A percentile compares a stretch with the other conserved stretches of the same genome.
These are phyloP conservation scores for Drosophila asahinai DNA, from an alignment of 1,140 invertebrate species.

Conservation along the genomic window DNA sequence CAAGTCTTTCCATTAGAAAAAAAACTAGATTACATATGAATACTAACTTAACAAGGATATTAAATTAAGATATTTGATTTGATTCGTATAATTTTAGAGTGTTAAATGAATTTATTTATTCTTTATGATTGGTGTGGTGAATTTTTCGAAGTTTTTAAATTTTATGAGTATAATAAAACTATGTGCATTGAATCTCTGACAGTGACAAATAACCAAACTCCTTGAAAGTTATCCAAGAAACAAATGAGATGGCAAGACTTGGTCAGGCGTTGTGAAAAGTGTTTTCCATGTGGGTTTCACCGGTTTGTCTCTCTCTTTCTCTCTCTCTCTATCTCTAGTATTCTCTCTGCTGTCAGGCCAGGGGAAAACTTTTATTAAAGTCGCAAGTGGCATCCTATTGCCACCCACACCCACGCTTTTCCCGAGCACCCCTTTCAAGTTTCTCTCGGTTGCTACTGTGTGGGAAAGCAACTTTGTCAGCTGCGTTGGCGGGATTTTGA, in stretches of 20 bases:
- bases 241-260: constrained; percentile 21
- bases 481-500: constrained; percentile 33
- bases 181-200: background rate
- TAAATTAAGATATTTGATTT: too few species aligned
- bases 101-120: too few species aligned
- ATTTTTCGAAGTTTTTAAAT: too few species aligned
- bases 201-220: background rate
- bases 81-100: too few species aligned
- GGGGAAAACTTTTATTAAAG: constrained; percentile 37
- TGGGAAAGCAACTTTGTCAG: constrained; percentile 49
- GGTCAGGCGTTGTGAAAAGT: constrained; percentile 10
- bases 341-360: constrained; percentile 15
- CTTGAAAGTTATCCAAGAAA: constrained; percentile 18
- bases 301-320: background rate
- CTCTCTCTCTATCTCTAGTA: background rate
- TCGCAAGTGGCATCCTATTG: constrained; percentile 29
- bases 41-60: too few species aligned
- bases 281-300: constrained; percentile 20
- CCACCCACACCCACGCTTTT: constrained; percentile 10
- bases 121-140: too few species aligned
- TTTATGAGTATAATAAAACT: too few species aligned
- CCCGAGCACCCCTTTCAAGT: constrained; percentile 25
- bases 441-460: constrained; percentile 9
- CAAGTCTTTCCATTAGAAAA: too few species aligned
- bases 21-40: too few species aligned